Conservation (phyloP, 2,797 vertebrate genomes). For the Schizopygopsis pylzovi region DNA sequence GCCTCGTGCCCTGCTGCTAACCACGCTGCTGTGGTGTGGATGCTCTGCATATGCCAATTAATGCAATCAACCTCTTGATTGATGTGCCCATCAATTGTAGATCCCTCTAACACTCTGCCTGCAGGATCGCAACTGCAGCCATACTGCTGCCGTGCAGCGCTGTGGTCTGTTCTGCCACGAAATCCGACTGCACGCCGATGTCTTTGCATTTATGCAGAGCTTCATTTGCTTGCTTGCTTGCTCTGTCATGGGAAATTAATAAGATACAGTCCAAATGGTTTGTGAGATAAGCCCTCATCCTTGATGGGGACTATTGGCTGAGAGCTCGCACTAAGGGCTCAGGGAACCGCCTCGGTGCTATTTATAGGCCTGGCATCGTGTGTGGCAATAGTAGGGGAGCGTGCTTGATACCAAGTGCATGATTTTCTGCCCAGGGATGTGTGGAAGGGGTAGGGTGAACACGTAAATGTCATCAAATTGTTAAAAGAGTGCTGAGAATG, state of each 20-base stretch:
- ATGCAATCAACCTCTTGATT: slow-evolving; percentile 45
- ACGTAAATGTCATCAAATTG: slow-evolving; percentile 32
- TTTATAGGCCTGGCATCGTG: slow-evolving; percentile 57
- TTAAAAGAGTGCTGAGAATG: slow-evolving; percentile 15
- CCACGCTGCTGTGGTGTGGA: slow-evolving; percentile 28
- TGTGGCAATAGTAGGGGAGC: slow-evolving; percentile 53
- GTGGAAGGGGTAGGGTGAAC: slow-evolving; percentile 14
- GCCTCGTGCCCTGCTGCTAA: slow-evolving; percentile 23
- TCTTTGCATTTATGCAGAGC: neutral
- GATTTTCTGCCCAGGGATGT: slow-evolving; percentile 29
- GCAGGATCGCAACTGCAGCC: slow-evolving; percentile 2
- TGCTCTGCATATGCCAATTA: slow-evolving; percentile 52
- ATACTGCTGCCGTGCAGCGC: neutral
- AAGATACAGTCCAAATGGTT: slow-evolving; percentile 31
- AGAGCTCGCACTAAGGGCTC: slow-evolving; percentile 20
- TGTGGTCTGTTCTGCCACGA: neutral
- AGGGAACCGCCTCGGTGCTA: slow-evolving; percentile 50
- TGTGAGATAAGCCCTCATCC: slow-evolving; percentile 20
- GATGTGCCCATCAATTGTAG: slow-evolving; percentile 40
- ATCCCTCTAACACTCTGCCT: slow-evolving; percentile 17
- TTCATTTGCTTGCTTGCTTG: slow-evolving; percentile 3
- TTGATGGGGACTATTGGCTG: slow-evolving; percentile 38
- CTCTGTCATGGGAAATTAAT: slow-evolving; percentile 46
- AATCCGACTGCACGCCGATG: neutral
- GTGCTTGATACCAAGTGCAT: slow-evolving; percentile 34